Percentiles rank a stretch among this genome's conserved stretches.
Conservation (phyloP, 2,888 invertebrate species). For the Calephelis perditalis region DNA sequence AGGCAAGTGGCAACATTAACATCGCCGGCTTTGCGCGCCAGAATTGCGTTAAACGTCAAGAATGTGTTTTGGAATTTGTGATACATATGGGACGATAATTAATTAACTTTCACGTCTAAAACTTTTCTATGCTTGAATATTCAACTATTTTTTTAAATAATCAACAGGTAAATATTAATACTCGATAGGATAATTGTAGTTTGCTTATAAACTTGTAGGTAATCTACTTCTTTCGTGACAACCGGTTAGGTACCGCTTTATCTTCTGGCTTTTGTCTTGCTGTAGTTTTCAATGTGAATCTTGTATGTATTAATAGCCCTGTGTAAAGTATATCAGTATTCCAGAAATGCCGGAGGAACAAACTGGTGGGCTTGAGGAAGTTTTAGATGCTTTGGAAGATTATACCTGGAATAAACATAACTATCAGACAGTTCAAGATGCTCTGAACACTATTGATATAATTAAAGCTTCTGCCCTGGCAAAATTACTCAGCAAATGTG, state of each 20-base stretch:
- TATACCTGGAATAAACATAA: conserved; percentile 35
- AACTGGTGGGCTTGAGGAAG: conserved; percentile 31
- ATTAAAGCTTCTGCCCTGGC: conserved; percentile 34
- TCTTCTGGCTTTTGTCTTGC: background rate
- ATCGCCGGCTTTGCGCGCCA: conserved; percentile 46
- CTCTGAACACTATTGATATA: conserved; percentile 34
- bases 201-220: too few relatives aligned
- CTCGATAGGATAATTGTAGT: too few relatives aligned
- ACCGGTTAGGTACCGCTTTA: conserved; percentile 9
- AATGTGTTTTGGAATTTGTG: conserved; percentile 12
- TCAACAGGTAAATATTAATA: too few relatives aligned
- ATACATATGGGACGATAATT: too few relatives aligned
- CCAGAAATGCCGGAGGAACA: conserved; percentile 47
- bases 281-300: background rate
- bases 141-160: too few relatives aligned
- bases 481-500: conserved; percentile 44
- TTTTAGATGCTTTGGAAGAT: conserved; percentile 42
- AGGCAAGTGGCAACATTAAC: too few relatives aligned
- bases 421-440: conserved; percentile 38
- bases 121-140: too few relatives aligned
- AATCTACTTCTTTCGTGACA: background rate
- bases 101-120: too few relatives aligned
- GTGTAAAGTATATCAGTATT: conserved; percentile 23
- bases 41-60: conserved; percentile 39
- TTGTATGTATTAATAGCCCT: background rate